Percentiles rank a stretch among this genome's conserved stretches.
These are phyloP conservation scores for Petrocephalus schoutedeni DNA, from an alignment of 2,797 vertebrate genomes.

Conservation along the genomic window DNA sequence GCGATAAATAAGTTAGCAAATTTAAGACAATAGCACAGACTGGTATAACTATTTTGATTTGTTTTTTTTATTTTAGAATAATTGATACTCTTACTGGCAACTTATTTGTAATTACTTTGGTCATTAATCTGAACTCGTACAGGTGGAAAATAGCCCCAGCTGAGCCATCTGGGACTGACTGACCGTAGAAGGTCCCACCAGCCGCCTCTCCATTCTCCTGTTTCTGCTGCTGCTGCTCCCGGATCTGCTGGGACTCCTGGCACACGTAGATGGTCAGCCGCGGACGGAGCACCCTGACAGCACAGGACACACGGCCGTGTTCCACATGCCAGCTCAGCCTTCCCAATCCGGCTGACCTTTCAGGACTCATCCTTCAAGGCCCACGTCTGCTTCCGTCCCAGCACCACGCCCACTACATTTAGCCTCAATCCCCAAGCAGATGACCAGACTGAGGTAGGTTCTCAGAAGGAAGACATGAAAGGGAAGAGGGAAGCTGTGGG, in stretches of 20 bases:
- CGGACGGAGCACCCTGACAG: conserved; percentile 79
- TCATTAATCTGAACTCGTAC: not conserved
- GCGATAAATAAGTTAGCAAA: not conserved
- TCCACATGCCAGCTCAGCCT: not conserved
- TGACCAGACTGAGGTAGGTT: not conserved
- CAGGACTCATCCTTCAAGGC: not conserved
- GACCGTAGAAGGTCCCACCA: conserved; percentile 82
- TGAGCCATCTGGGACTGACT: conserved; percentile 32
- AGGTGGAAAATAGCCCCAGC: not conserved
- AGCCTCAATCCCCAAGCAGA: not conserved
- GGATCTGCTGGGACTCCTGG: conserved; percentile 83
- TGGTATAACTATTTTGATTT: not conserved
- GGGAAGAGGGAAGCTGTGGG: not conserved
- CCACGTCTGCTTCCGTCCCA: not conserved
- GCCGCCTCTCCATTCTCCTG: conserved; percentile 80
- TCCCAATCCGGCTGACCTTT: not conserved
- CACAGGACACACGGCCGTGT: conserved; percentile 23
- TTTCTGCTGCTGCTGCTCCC: conserved; percentile 82
- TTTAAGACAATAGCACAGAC: not conserved
- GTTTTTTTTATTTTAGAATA: not conserved
- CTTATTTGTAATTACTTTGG: not conserved
- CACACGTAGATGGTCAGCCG: conserved; percentile 93
- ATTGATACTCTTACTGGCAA: not conserved
- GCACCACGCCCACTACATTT: not conserved
- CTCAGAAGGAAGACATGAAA: not conserved